Base-by-base conservation (phyloP, 1,140 invertebrate genomes). In the Drosophila lini region DNA sequence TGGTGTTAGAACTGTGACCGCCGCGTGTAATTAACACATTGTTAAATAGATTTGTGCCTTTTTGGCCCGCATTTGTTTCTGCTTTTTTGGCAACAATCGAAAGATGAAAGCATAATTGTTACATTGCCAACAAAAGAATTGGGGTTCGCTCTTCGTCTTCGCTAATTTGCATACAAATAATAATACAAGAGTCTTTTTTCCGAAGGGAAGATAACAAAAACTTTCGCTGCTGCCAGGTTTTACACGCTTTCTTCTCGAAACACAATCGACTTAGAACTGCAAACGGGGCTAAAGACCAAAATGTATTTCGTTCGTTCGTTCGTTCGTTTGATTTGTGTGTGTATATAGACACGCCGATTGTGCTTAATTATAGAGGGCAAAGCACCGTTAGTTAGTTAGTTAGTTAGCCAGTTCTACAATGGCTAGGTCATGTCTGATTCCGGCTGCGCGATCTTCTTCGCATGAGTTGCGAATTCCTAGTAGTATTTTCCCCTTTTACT, bases 161-260 rank as follows among this genome's bases (percentile, higher is more conserved):
- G 64, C 77, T 78, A 84, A 89, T 89, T 89, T 84, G 78, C 85
- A 89, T 89, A 71, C 61, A 78, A 89, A 89, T 89, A 83, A 82
- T 85, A 73, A 81, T 61, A 78, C 60, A 62, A 76, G 42, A 11
- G 16, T 22, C 34, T 50, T 19, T 48, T 53, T 34, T 15, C 63
- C 25, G 44, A 75, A 65, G 48, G 31, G 44, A 50, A 69, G 40
- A 42, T 36, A 58, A 69, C 47, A 50, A 50, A 74, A 76, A 89
- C 83, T 88, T 88, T 88, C 83, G 80, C 83, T 89, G 48, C 41
- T 50, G 47, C 25, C 63, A 59, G 65, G 62, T 79, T 79, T 89
- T 89, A 81, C 81, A 84, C 84, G 84, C 84, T 88, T 88, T 88
- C 84, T 88, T 84, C 80, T 74, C 60, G 36, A 75, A 64, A 59